These are phyloP conservation scores for Epinephelus coioides DNA, from an alignment of 2,797 vertebrate genomes.

Conservation along the genomic window DNA sequence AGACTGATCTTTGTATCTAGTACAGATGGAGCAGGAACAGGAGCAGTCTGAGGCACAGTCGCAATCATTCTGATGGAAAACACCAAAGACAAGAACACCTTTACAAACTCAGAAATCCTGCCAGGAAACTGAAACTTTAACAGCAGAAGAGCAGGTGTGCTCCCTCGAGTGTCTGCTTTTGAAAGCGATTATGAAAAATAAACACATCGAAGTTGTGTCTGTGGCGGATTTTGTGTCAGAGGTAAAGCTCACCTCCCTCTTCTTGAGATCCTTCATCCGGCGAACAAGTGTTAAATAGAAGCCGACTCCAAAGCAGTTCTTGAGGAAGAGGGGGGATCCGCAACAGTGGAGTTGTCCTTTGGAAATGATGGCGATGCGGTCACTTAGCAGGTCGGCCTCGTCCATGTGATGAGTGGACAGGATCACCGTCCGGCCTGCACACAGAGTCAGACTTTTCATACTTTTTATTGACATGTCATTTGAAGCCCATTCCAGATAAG, in stretches of 20 bases:
- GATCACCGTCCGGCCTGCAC: slow-evolving; percentile 93
- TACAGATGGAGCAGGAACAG: slow-evolving; percentile 90
- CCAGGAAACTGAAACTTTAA: neutral
- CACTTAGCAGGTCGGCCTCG: slow-evolving; percentile 96
- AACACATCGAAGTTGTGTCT: neutral
- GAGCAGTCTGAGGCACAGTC: slow-evolving; percentile 91
- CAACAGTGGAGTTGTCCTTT: slow-evolving; percentile 94
- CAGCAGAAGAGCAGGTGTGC: slow-evolving; percentile 2
- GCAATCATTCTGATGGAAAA: slow-evolving; percentile 85
- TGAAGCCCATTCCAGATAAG: neutral
- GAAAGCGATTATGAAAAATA: neutral
- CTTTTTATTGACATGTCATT: neutral
- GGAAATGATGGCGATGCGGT: slow-evolving; percentile 96
- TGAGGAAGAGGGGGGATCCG: slow-evolving; percentile 96
- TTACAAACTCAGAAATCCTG: slow-evolving; percentile 12
- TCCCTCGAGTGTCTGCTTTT: neutral
- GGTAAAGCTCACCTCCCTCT: slow-evolving; percentile 77
- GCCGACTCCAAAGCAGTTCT: slow-evolving; percentile 95
- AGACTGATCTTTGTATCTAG: slow-evolving; percentile 80
- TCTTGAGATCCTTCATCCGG: slow-evolving; percentile 81
- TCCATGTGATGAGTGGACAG: slow-evolving; percentile 99
- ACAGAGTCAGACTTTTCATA: neutral
- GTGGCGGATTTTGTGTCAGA: neutral
- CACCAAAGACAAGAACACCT: slow-evolving; percentile 2
- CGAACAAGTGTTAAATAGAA: slow-evolving; percentile 96